These are phyloP conservation scores for Apaloderma vittatum DNA, from an alignment of 2,113 vertebrate species.

Conservation along the genomic window DNA sequence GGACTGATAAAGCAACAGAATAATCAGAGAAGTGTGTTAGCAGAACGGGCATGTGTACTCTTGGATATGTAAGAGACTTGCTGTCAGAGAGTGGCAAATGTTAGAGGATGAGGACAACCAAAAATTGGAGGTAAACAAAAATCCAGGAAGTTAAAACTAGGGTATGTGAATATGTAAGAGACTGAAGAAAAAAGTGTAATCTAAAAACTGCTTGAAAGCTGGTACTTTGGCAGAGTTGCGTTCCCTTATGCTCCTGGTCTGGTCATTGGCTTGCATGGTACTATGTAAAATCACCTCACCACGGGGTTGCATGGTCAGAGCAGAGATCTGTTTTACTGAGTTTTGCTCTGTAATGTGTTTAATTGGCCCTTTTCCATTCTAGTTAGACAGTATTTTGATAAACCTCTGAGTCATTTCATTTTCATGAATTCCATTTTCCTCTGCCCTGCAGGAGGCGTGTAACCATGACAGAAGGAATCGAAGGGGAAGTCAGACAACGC, in stretches of 20 bases:
- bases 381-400: not conserved
- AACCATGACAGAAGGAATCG: not conserved
- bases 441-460: not conserved
- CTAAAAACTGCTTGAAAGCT: not conserved
- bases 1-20: conserved; percentile 21
- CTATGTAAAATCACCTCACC: not conserved
- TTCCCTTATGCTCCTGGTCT: not conserved
- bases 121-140: not conserved
- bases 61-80: not conserved
- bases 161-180: not conserved
- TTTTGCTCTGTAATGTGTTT: not conserved
- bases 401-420: not conserved
- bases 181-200: not conserved
- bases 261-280: not conserved
- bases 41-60: not conserved
- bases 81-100: not conserved
- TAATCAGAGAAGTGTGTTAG: not conserved
- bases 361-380: not conserved
- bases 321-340: not conserved
- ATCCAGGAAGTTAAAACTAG: not conserved
- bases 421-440: not conserved
- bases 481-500: not conserved
- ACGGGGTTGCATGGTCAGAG: not conserved
- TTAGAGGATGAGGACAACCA: not conserved
- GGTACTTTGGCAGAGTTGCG: not conserved